Conservation (phyloP, 1,140 invertebrate species). For the Hycleus phaleratus region DNA sequence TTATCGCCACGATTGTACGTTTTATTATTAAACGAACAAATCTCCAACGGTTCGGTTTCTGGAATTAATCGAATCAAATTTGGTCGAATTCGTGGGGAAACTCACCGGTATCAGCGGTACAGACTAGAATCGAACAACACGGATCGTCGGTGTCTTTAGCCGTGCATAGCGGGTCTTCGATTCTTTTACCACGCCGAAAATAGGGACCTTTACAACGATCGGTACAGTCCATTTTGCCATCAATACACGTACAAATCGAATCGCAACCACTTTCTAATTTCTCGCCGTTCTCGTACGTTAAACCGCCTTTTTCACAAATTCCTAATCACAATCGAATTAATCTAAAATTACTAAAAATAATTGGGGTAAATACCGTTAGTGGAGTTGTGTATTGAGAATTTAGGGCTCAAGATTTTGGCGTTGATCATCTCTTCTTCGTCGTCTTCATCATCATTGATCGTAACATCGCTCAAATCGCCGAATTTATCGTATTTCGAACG, state of each 20-base stretch:
- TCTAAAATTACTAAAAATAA: background rate
- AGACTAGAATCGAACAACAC: constrained; percentile 66
- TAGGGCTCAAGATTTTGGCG: background rate
- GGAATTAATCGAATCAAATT: background rate
- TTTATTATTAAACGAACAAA: constrained; percentile 67
- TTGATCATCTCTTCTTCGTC: constrained; percentile 42
- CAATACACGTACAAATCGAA: constrained; percentile 58
- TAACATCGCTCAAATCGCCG: constrained; percentile 56
- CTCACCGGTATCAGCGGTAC: constrained; percentile 48
- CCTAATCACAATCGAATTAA: constrained; percentile 19
- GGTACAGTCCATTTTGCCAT: constrained; percentile 57
- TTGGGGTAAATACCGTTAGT: background rate
- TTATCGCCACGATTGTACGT: constrained; percentile 63
- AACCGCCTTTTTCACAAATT: constrained; percentile 33
- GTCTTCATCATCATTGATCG: constrained; percentile 56
- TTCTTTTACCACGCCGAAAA: constrained; percentile 51
- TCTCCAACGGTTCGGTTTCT: constrained; percentile 44
- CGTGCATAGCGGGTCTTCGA: constrained; percentile 63
- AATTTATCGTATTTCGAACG: constrained; percentile 13
- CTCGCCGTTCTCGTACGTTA: constrained; percentile 48
- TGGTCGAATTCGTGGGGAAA: background rate
- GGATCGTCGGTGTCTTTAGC: constrained; percentile 63
- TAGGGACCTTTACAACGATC: constrained; percentile 56
- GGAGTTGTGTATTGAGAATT: background rate
- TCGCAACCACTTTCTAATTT: constrained; percentile 60